Base-by-base conservation (phyloP, 1,140 invertebrate genomes). In the Pogonus chalceus region DNA sequence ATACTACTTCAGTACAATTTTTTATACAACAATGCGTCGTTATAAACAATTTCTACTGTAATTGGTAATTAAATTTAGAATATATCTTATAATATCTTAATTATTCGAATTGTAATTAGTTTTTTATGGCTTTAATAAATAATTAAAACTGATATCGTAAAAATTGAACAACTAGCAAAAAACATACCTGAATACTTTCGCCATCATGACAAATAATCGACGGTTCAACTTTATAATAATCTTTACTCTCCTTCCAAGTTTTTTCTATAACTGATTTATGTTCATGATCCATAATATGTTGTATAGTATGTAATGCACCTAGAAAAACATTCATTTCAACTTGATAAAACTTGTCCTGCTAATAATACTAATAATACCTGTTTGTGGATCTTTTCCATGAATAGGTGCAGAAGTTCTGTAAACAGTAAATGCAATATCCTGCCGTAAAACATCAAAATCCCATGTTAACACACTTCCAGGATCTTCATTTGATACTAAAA, bases 361-460 rank as follows among this genome's bases (percentile, higher is more conserved):
- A 3, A 21, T 20, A 48, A 46, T 18, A n/a, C 2, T 23, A 23
- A 47, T 10, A 7, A 35, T 52, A 52, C 22, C 16, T 52, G 52
- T 2, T 69, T 67, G 66, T 58, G 48, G 52, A 20, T 61, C 53
- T 54, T 71, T 67, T 0, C 62, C 56, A 31, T 64, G 68, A 20
- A 79, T 60, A 23, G 79, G 73, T 51, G 77, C 71, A 26, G 76
- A 77, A 31, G 79, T 81, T n/a, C 82, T 75, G 61, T 88, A 82
- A n/a, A 96, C 83, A 22, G 85, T 84, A 73, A 95, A 96, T 54
- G 83, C 79, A 57, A 95, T 81, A 68, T 93, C 89, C 62, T 91
- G 88, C 46, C 91, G 83, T 69, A 95, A 79, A 7, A 96, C 88
- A 75, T 97, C 94, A 78, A 96, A 96, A 72, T 96, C 94, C 93